Evolutionary conservation across 2,113 vertebrate species (phyloP), one percentile per base, ranked within the genome.

Genomic region (Microcebus lehilahytsara): DNA sequence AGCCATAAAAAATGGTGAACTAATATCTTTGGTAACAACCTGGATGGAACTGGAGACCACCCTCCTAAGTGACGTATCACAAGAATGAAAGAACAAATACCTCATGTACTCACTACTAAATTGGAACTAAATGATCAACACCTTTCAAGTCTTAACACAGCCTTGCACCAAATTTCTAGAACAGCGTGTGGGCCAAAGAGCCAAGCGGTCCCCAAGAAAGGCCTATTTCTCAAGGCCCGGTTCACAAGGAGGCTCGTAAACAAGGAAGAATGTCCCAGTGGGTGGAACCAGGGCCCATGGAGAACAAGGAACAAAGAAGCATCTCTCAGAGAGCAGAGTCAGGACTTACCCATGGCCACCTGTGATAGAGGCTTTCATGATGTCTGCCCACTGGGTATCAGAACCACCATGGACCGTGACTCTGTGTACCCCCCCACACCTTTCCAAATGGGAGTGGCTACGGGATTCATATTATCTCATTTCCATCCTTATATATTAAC

Each of bases 321-420:
- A 56, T 30, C 60, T 87, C 30, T 32, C 69, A 16, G 40, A 42
- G 40, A n/a, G 5, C 22, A 27, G 30, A 17, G 37, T 3, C 6
- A 11, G 66, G 2, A 20, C 46, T n/a, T 3, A 27, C 78, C 4
- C 16, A 0, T 0, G 27, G 53, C 14, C 42, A 22, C 46, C 1
- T 1, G n/a, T 11, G 7, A 40, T 7, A 20, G 6, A 0, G 19
- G 19, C 16, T 67, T 64, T 22, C 56, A 8, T 20, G 22, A 60
- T 1, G 0, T 58, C 75, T 81, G 6, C 85, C 32, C 64, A 9
- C 7, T 58, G 17, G 32, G 56, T 37, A 64, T 40, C 91, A 80
- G 23, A 72, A 32, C 37, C 40, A 7, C 0, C 5, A 13, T 5
- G 37, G 77, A 77, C 13, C 3, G 11, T n/a, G 34, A 27, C 32